Percentiles rank a stretch among this genome's conserved stretches.
Evolutionary conservation across 2,888 invertebrate genomes (phyloP).

Genomic region (Drosophila ustulata): DNA sequence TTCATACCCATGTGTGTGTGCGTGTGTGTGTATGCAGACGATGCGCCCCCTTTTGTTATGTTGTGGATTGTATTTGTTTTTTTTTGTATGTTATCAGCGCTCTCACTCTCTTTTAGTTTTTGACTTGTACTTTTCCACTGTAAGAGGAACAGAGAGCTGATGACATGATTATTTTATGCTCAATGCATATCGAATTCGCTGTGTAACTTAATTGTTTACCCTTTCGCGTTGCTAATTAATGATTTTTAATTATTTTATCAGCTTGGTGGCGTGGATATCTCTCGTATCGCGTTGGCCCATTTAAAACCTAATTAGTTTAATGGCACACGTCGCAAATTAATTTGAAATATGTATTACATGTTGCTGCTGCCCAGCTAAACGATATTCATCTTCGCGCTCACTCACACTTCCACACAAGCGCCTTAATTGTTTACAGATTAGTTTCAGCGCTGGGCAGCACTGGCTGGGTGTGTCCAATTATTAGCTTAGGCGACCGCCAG

Average conservation of each 20-base stretch:
- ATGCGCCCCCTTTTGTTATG: conserved; percentile 26
- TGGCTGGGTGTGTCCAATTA: conserved; percentile 73
- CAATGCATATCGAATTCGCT: conserved; percentile 23
- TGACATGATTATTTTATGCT: conserved; percentile 37
- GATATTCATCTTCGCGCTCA: conserved; percentile 15
- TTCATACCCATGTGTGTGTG: background rate
- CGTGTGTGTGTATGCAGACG: background rate
- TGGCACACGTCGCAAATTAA: conserved; percentile 69
- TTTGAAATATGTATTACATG: conserved; percentile 47
- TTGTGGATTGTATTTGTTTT: conserved; percentile 28
- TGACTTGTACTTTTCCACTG: conserved; percentile 28
- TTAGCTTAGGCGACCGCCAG: conserved; percentile 54
- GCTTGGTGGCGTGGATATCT: conserved; percentile 16
- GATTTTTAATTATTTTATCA: conserved; percentile 50
- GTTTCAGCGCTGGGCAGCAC: conserved; percentile 51
- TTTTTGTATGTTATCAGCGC: conserved; percentile 47
- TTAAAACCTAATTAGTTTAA: conserved; percentile 66
- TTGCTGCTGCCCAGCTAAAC: conserved; percentile 8
- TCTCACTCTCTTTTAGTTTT: conserved; percentile 25
- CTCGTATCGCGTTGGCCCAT: conserved; percentile 31
- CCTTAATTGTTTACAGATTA: conserved; percentile 75
- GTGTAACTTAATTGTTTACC: conserved; percentile 47
- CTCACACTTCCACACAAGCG: conserved; percentile 7
- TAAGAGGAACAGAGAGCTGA: background rate
- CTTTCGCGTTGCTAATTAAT: conserved; percentile 54